Evolutionary conservation across 2,113 vertebrate genomes (phyloP).

Genomic region (Rattus rattus): DNA sequence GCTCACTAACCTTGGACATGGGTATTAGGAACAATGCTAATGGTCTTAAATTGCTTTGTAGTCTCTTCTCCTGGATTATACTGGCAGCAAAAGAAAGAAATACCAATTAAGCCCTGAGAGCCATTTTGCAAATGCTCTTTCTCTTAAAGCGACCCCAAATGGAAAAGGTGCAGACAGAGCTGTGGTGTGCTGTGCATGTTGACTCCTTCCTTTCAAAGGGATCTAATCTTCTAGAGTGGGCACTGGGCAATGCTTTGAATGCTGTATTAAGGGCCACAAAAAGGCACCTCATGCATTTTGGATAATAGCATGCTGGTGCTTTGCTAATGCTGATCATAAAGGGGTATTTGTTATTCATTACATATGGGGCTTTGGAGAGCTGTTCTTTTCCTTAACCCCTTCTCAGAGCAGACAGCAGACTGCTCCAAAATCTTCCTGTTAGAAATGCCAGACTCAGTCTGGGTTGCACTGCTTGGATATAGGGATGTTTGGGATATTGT

Average conservation of each 20-base stretch:
- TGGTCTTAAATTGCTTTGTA: slow-evolving; percentile 54
- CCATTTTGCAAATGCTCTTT: slow-evolving; percentile 67
- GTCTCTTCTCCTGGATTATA: slow-evolving; percentile 17
- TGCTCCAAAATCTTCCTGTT: neutral
- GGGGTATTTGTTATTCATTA: slow-evolving; percentile 81
- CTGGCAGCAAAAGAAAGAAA: slow-evolving; percentile 53
- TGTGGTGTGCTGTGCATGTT: slow-evolving; percentile 70
- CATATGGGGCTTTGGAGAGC: slow-evolving; percentile 60
- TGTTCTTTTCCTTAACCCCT: slow-evolving; percentile 71
- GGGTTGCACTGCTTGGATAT: neutral
- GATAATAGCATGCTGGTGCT: slow-evolving; percentile 84
- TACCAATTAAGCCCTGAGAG: slow-evolving; percentile 69
- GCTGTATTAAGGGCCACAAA: slow-evolving; percentile 70
- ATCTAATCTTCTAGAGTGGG: slow-evolving; percentile 85
- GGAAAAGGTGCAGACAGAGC: slow-evolving; percentile 71
- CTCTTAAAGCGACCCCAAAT: slow-evolving; percentile 63
- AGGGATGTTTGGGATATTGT: neutral
- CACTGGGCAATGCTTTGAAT: slow-evolving; percentile 84
- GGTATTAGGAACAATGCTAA: slow-evolving; percentile 58
- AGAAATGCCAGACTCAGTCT: neutral
- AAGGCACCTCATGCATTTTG: slow-evolving; percentile 80
- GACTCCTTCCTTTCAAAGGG: slow-evolving; percentile 69
- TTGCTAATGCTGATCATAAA: slow-evolving; percentile 83
- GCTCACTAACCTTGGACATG: slow-evolving; percentile 52
- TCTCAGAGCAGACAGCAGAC: slow-evolving; percentile 13